These are phyloP conservation scores for Diadegma fenestrale DNA, from an alignment of 2,888 invertebrate species.

Conservation along the genomic window DNA sequence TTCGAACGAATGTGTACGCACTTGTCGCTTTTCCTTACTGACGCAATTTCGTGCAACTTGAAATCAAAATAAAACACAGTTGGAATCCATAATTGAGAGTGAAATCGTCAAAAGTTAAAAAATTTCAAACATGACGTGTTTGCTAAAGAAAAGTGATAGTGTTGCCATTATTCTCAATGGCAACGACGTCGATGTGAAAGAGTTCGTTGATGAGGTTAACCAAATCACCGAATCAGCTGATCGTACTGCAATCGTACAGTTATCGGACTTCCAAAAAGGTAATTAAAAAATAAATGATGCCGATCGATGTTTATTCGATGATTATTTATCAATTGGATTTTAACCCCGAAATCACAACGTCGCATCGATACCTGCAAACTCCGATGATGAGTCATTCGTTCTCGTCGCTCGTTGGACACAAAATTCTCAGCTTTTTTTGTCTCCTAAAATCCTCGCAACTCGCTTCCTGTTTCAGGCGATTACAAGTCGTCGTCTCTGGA, in stretches of 20 bases:
- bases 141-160: slow-evolving; percentile 62
- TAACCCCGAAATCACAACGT: not conserved
- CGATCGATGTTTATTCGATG: not conserved
- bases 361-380: too few species aligned
- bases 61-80: not conserved
- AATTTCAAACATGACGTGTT: slow-evolving; percentile 48
- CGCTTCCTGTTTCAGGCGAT: slow-evolving; percentile 84
- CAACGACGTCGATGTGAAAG: slow-evolving; percentile 48
- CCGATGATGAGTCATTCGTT: too few species aligned
- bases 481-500: slow-evolving; percentile 88
- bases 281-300: not conserved
- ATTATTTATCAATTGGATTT: not conserved
- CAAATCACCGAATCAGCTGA: slow-evolving; percentile 55
- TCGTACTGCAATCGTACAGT: slow-evolving; percentile 54
- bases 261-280: slow-evolving; percentile 64
- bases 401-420: too few species aligned
- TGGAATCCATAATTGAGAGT: not conserved
- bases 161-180: slow-evolving; percentile 56
- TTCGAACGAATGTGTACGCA: not conserved
- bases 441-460: not conserved
- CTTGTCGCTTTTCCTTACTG: not conserved
- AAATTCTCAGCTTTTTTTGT: too few species aligned
- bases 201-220: slow-evolving; percentile 64
- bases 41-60: slow-evolving; percentile 53
- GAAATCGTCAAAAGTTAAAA: slow-evolving; percentile 19